phyloP scores from a whole-genome alignment of 2,888 invertebrate species.

The Melieria omissa region DNA sequence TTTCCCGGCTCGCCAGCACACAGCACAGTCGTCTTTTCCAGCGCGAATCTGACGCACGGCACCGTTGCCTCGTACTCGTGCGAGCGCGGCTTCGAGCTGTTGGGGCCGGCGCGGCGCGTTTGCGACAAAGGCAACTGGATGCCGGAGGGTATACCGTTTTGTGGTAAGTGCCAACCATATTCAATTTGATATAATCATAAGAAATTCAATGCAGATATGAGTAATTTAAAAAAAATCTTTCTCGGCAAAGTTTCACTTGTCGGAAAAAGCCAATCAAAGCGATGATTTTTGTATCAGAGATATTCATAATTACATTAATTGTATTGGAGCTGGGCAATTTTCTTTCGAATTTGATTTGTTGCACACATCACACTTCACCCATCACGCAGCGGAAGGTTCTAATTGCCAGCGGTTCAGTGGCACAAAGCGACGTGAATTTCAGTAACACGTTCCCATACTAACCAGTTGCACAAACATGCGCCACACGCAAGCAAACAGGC shows the following conservation, averaged over 20 bases:
- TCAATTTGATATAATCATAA: not conserved
- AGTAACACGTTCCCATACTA: too few species aligned
- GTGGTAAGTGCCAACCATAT: conserved; percentile 76
- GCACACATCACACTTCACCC: too few species aligned
- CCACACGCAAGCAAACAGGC: too few species aligned
- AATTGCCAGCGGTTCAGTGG: too few species aligned
- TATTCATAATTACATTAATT: not conserved
- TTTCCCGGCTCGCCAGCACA: conserved; percentile 94
- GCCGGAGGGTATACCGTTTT: conserved; percentile 93
- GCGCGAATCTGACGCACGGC: conserved; percentile 68
- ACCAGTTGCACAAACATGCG: too few species aligned
- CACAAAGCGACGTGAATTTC: too few species aligned
- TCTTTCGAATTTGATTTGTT: too few species aligned
- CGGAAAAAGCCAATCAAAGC: not conserved
- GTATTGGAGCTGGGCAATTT: not conserved
- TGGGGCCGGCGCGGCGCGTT: conserved; percentile 85
- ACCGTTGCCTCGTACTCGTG: conserved; percentile 86
- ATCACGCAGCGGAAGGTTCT: too few species aligned
- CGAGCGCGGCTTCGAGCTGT: conserved; percentile 88
- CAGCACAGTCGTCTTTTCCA: conserved; percentile 82
- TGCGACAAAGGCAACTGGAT: conserved; percentile 85
- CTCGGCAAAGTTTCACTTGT: too few species aligned
- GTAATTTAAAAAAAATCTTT: too few species aligned
- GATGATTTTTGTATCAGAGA: not conserved
- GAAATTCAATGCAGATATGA: too few species aligned